phyloP scores from a whole-genome alignment of 2,888 invertebrate species.

The Ochlodes sylvanus region DNA sequence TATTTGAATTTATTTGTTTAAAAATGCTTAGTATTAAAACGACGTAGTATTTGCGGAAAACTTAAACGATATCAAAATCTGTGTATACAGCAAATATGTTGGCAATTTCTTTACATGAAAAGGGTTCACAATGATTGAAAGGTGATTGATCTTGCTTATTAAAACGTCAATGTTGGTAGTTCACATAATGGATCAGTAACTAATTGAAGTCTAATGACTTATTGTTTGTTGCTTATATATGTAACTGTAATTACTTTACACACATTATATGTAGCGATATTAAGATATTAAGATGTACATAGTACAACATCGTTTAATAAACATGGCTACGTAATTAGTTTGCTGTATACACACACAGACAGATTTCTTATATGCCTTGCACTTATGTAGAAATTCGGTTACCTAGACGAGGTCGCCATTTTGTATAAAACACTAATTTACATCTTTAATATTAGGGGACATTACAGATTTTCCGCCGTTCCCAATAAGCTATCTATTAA shows the following conservation, averaged over 20 bases:
- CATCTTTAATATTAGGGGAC: constrained; percentile 74
- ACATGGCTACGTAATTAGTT: neutral
- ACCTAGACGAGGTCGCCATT: constrained; percentile 83
- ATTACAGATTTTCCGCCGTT: constrained; percentile 64
- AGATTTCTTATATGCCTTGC: constrained; percentile 52
- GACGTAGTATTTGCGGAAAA: constrained; percentile 17
- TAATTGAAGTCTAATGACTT: constrained; percentile 11
- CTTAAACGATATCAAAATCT: constrained; percentile 20
- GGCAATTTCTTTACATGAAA: no score
- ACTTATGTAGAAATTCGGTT: constrained; percentile 80
- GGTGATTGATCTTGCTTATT: no score
- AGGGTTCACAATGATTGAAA: no score
- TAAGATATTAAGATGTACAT: no score
- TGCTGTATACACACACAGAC: constrained; percentile 40
- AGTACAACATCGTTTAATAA: neutral
- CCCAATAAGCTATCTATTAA: no score
- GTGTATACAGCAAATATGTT: constrained; percentile 13
- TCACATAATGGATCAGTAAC: neutral
- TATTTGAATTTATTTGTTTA: constrained; percentile 17
- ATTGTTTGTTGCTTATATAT: constrained; percentile 9
- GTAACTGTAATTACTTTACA: neutral
- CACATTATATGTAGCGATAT: neutral
- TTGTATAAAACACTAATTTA: constrained; percentile 80
- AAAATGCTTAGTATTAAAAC: constrained; percentile 24
- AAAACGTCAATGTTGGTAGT: no score